Percentiles rank a stretch among this genome's conserved stretches.
phyloP scores from a whole-genome alignment of 2,113 vertebrate genomes.

The Ornithorhynchus anatinus region DNA sequence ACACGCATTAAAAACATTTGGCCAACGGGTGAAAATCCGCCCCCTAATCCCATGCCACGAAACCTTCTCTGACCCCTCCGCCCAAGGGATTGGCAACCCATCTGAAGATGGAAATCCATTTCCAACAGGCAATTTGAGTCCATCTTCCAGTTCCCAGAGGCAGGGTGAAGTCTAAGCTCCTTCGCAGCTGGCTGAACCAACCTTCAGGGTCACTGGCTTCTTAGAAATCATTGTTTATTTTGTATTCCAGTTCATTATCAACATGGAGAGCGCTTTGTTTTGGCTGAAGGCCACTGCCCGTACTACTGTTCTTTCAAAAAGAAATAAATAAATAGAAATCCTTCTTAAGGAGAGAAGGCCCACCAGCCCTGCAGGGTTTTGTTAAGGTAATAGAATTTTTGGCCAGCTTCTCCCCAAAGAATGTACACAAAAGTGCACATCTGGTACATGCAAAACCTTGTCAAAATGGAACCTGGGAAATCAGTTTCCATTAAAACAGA shows the following conservation, averaged over 20 bases:
- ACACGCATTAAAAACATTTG: no score
- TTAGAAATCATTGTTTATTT: slow-evolving; percentile 18
- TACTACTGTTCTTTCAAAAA: neutral
- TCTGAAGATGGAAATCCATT: fast-evolving
- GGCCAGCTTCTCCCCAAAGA: neutral
- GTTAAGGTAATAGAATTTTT: neutral
- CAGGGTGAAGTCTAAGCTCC: neutral
- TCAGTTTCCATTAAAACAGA: neutral
- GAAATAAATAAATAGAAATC: neutral
- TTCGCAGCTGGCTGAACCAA: slow-evolving; percentile 17
- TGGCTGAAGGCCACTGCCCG: neutral
- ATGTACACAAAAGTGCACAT: neutral
- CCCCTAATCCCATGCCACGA: no score
- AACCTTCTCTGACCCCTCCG: no score
- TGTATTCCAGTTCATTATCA: neutral
- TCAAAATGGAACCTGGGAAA: neutral
- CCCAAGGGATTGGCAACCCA: neutral
- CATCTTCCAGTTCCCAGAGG: neutral
- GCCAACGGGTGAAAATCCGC: no score
- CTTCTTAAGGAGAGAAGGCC: fast-evolving
- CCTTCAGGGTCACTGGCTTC: slow-evolving; percentile 21
- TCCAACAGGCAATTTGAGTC: neutral
- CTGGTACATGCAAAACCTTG: neutral
- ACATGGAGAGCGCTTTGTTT: slow-evolving; percentile 11
- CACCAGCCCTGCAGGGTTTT: neutral